These are phyloP conservation scores for Machaerirhynchus nigripectus DNA, from an alignment of 2,113 vertebrate species.

Conservation along the genomic window DNA sequence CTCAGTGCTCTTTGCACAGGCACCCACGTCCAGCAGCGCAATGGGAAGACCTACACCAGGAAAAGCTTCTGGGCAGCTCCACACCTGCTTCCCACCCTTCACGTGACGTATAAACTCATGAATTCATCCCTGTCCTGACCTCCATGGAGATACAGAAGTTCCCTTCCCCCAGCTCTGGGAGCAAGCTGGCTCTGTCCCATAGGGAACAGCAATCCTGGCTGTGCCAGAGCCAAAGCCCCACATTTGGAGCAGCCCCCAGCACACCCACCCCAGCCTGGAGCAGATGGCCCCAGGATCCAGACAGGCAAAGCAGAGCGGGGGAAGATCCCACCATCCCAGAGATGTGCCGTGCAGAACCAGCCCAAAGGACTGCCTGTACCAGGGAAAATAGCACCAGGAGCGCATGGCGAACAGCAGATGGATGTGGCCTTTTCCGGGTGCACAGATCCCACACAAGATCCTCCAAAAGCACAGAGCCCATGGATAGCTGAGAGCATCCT, in stretches of 20 bases:
- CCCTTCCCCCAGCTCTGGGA: no score
- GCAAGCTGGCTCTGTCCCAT: not conserved
- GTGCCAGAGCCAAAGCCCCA: not conserved
- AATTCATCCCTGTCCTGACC: not conserved
- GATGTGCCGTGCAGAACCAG: not conserved
- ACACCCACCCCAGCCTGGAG: not conserved
- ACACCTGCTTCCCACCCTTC: not conserved
- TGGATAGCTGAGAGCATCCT: not conserved
- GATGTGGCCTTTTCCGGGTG: not conserved
- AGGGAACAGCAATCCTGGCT: not conserved
- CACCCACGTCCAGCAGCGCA: accelerated
- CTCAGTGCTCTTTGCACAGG: not conserved
- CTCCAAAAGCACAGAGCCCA: not conserved
- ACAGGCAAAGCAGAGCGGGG: not conserved
- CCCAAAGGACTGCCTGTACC: not conserved
- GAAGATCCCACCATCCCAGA: not conserved
- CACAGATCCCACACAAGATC: not conserved
- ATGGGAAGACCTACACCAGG: not conserved
- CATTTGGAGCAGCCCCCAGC: not conserved
- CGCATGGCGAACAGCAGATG: accelerated
- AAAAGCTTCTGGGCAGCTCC: not conserved
- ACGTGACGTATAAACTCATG: accelerated
- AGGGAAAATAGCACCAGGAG: not conserved
- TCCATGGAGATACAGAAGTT: not conserved
- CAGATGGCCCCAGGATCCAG: not conserved